Base-by-base conservation (phyloP, 2,888 invertebrate species). In the Sialis fuliginosa region DNA sequence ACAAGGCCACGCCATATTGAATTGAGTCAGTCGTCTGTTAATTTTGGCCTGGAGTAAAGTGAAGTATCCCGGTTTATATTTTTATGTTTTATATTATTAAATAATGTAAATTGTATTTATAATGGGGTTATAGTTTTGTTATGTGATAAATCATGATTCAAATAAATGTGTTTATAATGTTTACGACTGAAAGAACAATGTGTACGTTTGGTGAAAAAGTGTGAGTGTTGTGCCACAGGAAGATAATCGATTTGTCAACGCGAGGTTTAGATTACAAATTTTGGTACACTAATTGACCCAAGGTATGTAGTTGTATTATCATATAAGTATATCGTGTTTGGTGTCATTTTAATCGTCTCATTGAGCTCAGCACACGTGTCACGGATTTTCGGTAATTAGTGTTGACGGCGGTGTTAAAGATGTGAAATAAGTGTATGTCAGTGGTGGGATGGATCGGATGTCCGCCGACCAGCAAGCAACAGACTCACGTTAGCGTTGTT, bases 1-100 rank as follows among this genome's bases (percentile, higher is more conserved):
- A 67, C 66, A 68, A 69, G 69, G 68, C 66, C 69, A 63, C 67
- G 70, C 72, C 72, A 72, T 73, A 69, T 67, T 67, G 67, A 65
- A 66, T 71, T 70, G 71, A 69, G 70, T 70, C 70, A 69, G 69
- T 70, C 61, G 62, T 63, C 61, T 69, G 68, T 71, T 69, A 69
- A 69, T 70, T 70, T 69, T 66, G 66, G 67, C 63, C 61, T 62
- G 65, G 63, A 63, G 65, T 58, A 59, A 60, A 59, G 59, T 61
- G 55, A 53, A 55, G 51, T 33, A 10, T 12, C 22, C 22, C 22
- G 44, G 22, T 22, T 22, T 22, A 39, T 13, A 39, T 39, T 39
- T 6, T 39, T 39, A 35, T 10, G 39, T 39, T 39, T 9, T 13
- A 39, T 39, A 39, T 39, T 10, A 8, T 39, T 39, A 13, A 22